These are phyloP conservation scores for Platycercus adscitus DNA, from an alignment of 2,113 vertebrate species.

Conservation along the genomic window DNA sequence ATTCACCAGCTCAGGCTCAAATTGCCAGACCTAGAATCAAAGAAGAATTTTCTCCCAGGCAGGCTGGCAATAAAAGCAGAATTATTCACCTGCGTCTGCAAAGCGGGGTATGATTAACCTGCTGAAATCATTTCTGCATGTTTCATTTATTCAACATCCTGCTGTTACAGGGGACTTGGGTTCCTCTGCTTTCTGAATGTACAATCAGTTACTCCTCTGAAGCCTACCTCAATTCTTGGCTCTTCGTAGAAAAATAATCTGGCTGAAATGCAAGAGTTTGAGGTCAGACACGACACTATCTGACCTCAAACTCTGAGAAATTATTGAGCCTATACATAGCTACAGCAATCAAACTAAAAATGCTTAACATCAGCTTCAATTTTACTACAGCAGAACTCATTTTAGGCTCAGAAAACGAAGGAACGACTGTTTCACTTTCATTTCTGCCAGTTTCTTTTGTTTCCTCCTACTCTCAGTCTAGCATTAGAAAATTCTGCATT, in stretches of 20 bases:
- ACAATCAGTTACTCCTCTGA: background rate
- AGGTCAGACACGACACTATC: background rate
- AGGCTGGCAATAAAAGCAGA: background rate
- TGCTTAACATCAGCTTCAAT: background rate
- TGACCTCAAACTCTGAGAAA: background rate
- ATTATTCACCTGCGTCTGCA: background rate
- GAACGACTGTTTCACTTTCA: constrained; percentile 42
- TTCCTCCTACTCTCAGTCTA: background rate
- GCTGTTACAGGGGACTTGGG: background rate
- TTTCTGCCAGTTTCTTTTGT: constrained; percentile 40
- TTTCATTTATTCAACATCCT: background rate
- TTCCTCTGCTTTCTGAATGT: background rate
- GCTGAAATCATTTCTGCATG: background rate
- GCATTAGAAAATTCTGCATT: constrained; percentile 12
- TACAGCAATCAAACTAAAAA: background rate
- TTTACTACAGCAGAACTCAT: background rate
- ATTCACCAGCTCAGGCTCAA: constrained; percentile 21
- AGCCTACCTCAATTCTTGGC: background rate
- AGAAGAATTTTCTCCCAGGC: background rate
- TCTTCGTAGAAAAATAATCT: background rate
- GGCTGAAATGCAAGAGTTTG: constrained; percentile 2
- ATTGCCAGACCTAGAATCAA: background rate
- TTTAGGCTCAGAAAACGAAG: background rate
- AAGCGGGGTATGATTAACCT: background rate
- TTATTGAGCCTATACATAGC: background rate